These are phyloP conservation scores for Tretioscincus oriximinensis DNA, from an alignment of 2,113 vertebrate genomes.

Conservation along the genomic window DNA sequence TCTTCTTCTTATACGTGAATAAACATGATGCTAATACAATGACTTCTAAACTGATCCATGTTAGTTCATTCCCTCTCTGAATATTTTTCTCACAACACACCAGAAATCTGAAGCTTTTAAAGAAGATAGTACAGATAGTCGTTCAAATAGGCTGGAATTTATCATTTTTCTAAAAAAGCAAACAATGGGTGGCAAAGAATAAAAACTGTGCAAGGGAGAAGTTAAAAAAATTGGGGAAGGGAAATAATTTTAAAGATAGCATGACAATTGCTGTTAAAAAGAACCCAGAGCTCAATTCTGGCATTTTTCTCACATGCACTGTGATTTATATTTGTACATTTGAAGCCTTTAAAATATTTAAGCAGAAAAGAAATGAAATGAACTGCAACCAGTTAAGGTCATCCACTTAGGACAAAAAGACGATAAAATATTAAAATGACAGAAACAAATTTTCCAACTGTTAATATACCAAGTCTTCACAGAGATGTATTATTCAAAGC, in stretches of 20 bases:
- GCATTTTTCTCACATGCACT: constrained; percentile 52
- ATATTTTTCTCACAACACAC: background rate
- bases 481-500: constrained; percentile 76
- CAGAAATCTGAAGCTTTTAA: background rate
- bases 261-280: constrained; percentile 69
- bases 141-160: background rate
- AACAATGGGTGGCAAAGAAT: background rate
- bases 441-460: constrained; percentile 77
- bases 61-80: background rate
- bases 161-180: constrained; percentile 9
- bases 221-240: constrained; percentile 1
- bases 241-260: constrained; percentile 55
- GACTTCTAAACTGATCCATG: background rate
- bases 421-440: constrained; percentile 82
- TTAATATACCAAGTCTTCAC: constrained; percentile 65
- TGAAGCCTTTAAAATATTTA: constrained; percentile 79
- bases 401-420: constrained; percentile 79
- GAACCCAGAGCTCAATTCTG: constrained; percentile 62
- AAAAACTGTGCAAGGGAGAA: constrained; percentile 1
- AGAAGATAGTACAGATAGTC: background rate
- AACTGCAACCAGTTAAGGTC: constrained; percentile 78
- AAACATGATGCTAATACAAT: background rate
- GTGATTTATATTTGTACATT: constrained; percentile 75
- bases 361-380: constrained; percentile 74
- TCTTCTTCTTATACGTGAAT: too few species aligned